Evolutionary conservation across 2,113 vertebrate species (phyloP).

Genomic region (Pionites leucogaster): DNA sequence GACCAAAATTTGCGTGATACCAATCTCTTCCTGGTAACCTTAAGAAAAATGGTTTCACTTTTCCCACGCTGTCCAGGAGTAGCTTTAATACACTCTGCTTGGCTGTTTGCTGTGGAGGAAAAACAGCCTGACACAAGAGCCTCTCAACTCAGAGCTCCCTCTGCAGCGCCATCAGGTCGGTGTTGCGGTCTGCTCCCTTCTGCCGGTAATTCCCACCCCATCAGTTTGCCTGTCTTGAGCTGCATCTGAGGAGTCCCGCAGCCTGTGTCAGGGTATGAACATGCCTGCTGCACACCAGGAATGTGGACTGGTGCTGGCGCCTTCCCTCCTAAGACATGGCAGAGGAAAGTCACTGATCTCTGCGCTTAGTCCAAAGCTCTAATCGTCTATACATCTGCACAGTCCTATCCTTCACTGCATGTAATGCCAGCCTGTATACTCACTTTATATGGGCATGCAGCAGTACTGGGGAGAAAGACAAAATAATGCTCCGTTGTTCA

Average conservation of each 20-base stretch:
- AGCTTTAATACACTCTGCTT: background rate
- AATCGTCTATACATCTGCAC: accelerated
- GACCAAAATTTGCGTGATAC: background rate
- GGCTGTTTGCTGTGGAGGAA: background rate
- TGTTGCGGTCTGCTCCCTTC: background rate
- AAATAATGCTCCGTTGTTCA: background rate
- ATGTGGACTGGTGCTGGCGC: background rate
- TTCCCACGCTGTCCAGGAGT: background rate
- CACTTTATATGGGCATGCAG: background rate
- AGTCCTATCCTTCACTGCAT: background rate
- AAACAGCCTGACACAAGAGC: background rate
- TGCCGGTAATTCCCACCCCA: background rate
- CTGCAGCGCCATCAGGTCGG: accelerated
- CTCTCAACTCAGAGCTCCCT: background rate
- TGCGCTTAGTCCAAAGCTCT: background rate
- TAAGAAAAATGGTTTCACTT: background rate
- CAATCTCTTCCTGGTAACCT: background rate
- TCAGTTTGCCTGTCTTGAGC: background rate
- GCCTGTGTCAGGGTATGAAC: background rate
- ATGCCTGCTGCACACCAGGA: accelerated
- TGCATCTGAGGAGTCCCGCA: background rate
- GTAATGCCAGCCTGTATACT: background rate
- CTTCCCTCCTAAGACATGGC: background rate
- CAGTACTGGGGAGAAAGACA: background rate
- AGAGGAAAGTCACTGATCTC: background rate